Percentiles rank a stretch among this genome's conserved stretches.
phyloP scores from a whole-genome alignment of 2,888 invertebrate species.

The Athrips mouffetella region DNA sequence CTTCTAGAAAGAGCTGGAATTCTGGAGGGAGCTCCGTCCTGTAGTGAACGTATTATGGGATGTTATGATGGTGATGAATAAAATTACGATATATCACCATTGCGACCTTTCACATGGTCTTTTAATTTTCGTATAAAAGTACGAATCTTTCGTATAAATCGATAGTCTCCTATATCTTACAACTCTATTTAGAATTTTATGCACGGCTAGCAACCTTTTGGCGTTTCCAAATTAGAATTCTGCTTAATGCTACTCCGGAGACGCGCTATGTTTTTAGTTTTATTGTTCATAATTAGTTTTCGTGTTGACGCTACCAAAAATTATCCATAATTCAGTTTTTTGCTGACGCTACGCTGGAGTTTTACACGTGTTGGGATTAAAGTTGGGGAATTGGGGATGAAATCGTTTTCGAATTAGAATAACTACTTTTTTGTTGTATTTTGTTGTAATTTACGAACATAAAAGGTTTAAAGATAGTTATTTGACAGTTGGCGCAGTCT shows the following conservation, averaged over 20 bases:
- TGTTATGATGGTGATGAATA: too few relatives aligned
- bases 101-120: too few relatives aligned
- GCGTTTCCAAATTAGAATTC: slow-evolving; percentile 57
- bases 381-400: neutral
- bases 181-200: slow-evolving; percentile 52
- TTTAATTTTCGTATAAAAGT: too few relatives aligned
- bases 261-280: slow-evolving; percentile 47
- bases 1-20: too few relatives aligned
- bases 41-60: neutral
- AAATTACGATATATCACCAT: too few relatives aligned
- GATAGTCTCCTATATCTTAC: too few relatives aligned
- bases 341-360: neutral
- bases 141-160: too few relatives aligned
- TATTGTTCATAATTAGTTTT: slow-evolving; percentile 70
- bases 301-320: slow-evolving; percentile 22
- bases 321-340: slow-evolving; percentile 23
- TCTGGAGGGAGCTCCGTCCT: neutral
- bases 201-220: slow-evolving; percentile 57
- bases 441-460: too few relatives aligned
- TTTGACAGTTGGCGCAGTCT: too few relatives aligned
- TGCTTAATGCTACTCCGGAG: slow-evolving; percentile 60
- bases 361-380: neutral
- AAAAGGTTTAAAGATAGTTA: too few relatives aligned
- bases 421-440: too few relatives aligned
- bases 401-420: neutral